Evolutionary conservation across 2,888 invertebrate genomes (phyloP).

Genomic region (Eristalinus aeneus): DNA sequence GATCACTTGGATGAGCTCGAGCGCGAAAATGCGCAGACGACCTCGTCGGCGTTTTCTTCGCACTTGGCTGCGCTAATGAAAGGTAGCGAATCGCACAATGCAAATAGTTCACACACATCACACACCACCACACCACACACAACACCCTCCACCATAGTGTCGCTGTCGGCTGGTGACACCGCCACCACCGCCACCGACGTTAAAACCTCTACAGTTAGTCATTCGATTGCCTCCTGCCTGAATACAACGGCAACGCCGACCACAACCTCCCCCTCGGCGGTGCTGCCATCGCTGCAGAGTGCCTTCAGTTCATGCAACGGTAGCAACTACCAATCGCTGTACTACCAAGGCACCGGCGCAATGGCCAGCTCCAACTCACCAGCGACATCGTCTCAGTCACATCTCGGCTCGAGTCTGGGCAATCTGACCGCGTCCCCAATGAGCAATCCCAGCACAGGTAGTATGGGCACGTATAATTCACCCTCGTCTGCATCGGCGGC

Average conservation of each 20-base stretch:
- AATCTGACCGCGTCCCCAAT: constrained; percentile 78
- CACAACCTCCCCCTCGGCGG: constrained; percentile 56
- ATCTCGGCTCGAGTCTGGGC: constrained; percentile 75
- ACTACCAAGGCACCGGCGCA: constrained; percentile 75
- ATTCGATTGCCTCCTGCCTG: constrained; percentile 57
- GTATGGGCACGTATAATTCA: constrained; percentile 74
- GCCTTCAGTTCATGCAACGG: constrained; percentile 77
- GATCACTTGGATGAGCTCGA: constrained; percentile 79
- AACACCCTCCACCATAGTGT: constrained; percentile 55
- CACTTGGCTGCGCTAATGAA: constrained; percentile 79
- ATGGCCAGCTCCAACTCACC: constrained; percentile 71
- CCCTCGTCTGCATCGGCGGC: constrained; percentile 73
- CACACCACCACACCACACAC: constrained; percentile 64
- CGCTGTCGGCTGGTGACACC: constrained; percentile 35
- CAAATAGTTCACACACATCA: constrained; percentile 71
- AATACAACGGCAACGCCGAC: constrained; percentile 53
- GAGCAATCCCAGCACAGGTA: constrained; percentile 74
- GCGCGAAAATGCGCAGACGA: constrained; percentile 73
- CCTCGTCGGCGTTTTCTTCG: constrained; percentile 74
- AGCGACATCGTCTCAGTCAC: constrained; percentile 74
- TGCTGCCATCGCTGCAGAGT: constrained; percentile 78
- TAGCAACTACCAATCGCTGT: constrained; percentile 66
- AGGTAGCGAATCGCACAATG: constrained; percentile 74
- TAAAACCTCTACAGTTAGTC: constrained; percentile 52
- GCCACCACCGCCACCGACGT: background rate